Evolutionary conservation across 2,888 invertebrate species (phyloP).

Genomic region (Cephus runcator): DNA sequence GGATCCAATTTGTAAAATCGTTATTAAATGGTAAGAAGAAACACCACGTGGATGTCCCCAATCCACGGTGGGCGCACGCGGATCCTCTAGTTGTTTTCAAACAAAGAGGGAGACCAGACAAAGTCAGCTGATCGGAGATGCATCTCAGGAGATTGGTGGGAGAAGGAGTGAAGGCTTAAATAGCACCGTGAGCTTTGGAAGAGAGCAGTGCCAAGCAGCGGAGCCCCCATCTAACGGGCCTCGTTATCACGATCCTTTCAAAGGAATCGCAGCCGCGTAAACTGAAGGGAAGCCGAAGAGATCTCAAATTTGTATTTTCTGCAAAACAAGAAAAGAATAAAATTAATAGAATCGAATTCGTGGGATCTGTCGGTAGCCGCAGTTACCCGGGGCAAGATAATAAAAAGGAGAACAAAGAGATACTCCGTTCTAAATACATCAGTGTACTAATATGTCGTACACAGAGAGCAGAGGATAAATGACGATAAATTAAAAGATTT

Average conservation of each 20-base stretch:
- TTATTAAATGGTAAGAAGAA: background rate
- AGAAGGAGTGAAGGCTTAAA: slow-evolving; percentile 58
- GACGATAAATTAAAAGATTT: background rate
- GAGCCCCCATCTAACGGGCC: slow-evolving; percentile 34
- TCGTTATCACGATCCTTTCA: background rate
- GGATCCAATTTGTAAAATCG: background rate
- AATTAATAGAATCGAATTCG: background rate
- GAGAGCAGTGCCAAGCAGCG: slow-evolving; percentile 56
- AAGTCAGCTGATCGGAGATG: slow-evolving; percentile 60
- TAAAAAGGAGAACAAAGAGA: background rate
- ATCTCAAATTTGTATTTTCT: background rate
- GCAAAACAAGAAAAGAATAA: background rate
- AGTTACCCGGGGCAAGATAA: background rate
- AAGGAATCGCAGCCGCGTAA: background rate
- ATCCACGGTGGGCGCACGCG: slow-evolving; percentile 20
- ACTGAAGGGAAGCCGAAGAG: background rate
- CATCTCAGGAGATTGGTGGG: slow-evolving; percentile 37
- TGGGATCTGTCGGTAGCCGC: background rate
- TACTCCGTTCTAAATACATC: background rate
- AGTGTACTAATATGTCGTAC: background rate
- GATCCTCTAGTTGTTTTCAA: slow-evolving; percentile 55
- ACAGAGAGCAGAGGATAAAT: background rate
- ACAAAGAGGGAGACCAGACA: slow-evolving; percentile 53
- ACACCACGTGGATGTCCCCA: slow-evolving; percentile 19
- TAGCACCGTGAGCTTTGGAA: slow-evolving; percentile 53